A percentile compares a stretch with the other conserved stretches of the same genome.
These are phyloP conservation scores for Scolopax bukidnonensis DNA, from an alignment of 2,797 vertebrate species.

Conservation along the genomic window DNA sequence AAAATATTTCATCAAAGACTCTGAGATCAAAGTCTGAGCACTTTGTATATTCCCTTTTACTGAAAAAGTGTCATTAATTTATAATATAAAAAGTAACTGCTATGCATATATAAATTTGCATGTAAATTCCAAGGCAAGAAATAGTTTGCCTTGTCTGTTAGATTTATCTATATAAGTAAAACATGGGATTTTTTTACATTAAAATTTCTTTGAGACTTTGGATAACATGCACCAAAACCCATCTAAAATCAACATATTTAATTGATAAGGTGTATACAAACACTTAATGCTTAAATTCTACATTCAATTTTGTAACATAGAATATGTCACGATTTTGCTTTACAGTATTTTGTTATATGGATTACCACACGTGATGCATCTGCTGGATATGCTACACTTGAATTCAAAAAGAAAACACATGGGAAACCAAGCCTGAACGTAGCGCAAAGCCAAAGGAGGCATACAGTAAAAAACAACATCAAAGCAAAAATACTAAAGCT, in stretches of 20 bases:
- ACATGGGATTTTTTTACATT: neutral
- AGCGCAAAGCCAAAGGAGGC: neutral
- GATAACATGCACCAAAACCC: neutral
- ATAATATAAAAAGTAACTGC: neutral
- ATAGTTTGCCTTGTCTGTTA: neutral
- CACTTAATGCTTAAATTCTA: neutral
- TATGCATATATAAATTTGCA: neutral
- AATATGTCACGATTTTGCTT: neutral
- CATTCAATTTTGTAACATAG: neutral
- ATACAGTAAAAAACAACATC: neutral
- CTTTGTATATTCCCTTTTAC: neutral
- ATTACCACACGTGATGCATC: neutral
- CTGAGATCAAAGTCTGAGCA: neutral
- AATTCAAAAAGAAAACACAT: neutral
- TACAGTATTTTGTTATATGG: neutral
- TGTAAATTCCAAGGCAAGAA: neutral
- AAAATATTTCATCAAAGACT: conserved; percentile 17
- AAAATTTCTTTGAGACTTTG: neutral
- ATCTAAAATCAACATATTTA: neutral
- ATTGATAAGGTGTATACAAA: neutral
- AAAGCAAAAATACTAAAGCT: neutral
- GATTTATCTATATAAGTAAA: neutral
- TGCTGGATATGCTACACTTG: neutral
- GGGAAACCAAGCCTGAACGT: neutral
- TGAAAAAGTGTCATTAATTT: neutral